Evolutionary conservation across 2,888 invertebrate species (phyloP).

Genomic region (Drosophila anomalata): DNA sequence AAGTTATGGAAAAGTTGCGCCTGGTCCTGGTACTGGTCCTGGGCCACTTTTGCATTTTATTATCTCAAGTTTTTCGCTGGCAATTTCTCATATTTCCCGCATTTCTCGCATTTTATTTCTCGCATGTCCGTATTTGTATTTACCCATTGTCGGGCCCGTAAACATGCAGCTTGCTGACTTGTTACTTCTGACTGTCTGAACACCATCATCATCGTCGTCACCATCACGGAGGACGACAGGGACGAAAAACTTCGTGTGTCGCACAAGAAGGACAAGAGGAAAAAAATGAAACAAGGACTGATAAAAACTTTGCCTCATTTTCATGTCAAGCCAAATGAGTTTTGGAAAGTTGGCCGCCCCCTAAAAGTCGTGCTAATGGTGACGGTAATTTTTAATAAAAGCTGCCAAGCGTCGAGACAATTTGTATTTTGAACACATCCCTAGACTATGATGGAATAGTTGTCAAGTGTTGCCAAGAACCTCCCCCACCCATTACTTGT

Average conservation of each 20-base stretch:
- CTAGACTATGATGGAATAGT: conserved; percentile 32
- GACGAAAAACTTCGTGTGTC: conserved; percentile 16
- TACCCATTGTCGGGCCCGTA: conserved; percentile 49
- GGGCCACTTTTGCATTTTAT: conserved; percentile 71
- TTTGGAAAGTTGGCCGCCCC: conserved; percentile 57
- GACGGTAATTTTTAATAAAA: conserved; percentile 73
- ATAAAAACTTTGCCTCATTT: conserved; percentile 67
- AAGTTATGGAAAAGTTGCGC: conserved; percentile 54
- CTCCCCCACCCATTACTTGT: neutral
- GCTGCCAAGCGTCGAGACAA: conserved; percentile 46
- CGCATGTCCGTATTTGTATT: conserved; percentile 44
- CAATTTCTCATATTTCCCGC: conserved; percentile 65
- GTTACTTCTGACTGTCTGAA: conserved; percentile 37
- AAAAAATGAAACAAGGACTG: conserved; percentile 3
- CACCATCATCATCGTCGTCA: conserved; percentile 19
- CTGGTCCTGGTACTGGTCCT: conserved; percentile 56
- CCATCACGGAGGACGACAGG: conserved; percentile 18
- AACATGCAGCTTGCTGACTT: conserved; percentile 38
- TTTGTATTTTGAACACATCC: conserved; percentile 32
- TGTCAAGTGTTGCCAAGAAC: neutral
- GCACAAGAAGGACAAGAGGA: conserved; percentile 9
- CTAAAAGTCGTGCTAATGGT: conserved; percentile 57
- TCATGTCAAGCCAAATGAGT: conserved; percentile 75
- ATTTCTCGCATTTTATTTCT: conserved; percentile 43
- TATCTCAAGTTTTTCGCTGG: conserved; percentile 68